Evolutionary conservation across 1,140 invertebrate genomes (phyloP).

Genomic region (Halotydeus destructor): DNA sequence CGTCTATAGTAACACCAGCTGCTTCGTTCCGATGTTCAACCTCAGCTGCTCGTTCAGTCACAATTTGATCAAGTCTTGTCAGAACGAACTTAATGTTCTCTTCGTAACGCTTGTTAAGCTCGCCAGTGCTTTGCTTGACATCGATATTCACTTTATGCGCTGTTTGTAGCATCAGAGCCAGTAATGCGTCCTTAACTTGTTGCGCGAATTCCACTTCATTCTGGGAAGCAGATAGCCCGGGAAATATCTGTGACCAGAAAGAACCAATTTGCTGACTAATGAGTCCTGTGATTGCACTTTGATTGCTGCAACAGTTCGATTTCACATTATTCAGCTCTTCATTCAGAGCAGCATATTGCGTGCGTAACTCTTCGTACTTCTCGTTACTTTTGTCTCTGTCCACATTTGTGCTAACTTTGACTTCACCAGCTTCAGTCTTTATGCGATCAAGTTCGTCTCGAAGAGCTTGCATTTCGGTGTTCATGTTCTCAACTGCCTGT

Average conservation of each 20-base stretch:
- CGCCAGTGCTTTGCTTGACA: background rate
- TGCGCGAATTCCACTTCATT: too few relatives aligned
- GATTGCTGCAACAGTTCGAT: background rate
- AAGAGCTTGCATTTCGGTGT: background rate
- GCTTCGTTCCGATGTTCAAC: background rate
- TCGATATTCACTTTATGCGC: background rate
- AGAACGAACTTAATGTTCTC: background rate
- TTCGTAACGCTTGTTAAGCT: background rate
- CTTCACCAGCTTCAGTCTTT: background rate
- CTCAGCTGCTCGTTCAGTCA: background rate
- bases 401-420: background rate
- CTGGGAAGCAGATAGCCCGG: too few relatives aligned
- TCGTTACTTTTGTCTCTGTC: background rate
- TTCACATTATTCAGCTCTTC: background rate
- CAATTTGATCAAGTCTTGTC: background rate
- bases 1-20: constrained; percentile 19
- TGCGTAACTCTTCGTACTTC: background rate
- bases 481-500: background rate
- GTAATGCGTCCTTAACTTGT: too few relatives aligned
- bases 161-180: too few relatives aligned
- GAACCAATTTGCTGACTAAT: background rate
- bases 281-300: background rate
- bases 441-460: background rate
- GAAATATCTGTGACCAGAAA: too few relatives aligned
- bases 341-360: background rate